A percentile compares a stretch with the other conserved stretches of the same genome.
Conservation (phyloP, 2,797 vertebrate species). For the Adrianichthys oophorus region DNA sequence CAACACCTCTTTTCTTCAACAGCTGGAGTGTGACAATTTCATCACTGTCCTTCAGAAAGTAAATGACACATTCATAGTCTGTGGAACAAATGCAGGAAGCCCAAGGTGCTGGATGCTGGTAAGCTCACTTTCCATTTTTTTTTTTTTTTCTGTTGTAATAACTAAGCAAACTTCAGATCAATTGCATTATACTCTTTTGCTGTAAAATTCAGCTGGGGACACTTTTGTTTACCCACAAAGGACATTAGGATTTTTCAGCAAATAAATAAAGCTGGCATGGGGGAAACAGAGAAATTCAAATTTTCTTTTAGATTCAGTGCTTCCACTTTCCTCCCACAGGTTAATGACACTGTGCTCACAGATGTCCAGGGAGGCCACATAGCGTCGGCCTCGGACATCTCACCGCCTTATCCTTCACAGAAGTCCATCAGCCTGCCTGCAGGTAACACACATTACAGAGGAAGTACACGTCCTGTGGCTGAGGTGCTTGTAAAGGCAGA, state of each 20-base stretch:
- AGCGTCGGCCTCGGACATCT: conserved; percentile 71
- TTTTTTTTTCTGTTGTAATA: conserved; percentile 8
- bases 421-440: conserved; percentile 74
- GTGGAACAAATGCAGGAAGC: conserved; percentile 80
- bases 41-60: conserved; percentile 84
- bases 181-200: conserved; percentile 7
- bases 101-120: conserved; percentile 86
- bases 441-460: conserved; percentile 61
- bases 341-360: conserved; percentile 73
- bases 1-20: conserved; percentile 19
- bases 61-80: conserved; percentile 78
- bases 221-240: conserved; percentile 24
- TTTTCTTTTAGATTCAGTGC: conserved; percentile 8
- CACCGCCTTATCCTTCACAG: conserved; percentile 76
- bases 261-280: background rate
- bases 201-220: conserved; percentile 3
- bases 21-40: conserved; percentile 84
- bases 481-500: background rate
- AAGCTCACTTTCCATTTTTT: conserved; percentile 36
- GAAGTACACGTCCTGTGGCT: background rate
- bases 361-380: conserved; percentile 67
- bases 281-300: conserved; percentile 2
- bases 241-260: conserved; percentile 9
- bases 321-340: conserved; percentile 55
- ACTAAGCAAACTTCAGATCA: conserved; percentile 7